A percentile compares a stretch with the other conserved stretches of the same genome.
These are phyloP conservation scores for Aphelenchoides fujianensis DNA, from an alignment of 1,140 invertebrate species.

Conservation along the genomic window DNA sequence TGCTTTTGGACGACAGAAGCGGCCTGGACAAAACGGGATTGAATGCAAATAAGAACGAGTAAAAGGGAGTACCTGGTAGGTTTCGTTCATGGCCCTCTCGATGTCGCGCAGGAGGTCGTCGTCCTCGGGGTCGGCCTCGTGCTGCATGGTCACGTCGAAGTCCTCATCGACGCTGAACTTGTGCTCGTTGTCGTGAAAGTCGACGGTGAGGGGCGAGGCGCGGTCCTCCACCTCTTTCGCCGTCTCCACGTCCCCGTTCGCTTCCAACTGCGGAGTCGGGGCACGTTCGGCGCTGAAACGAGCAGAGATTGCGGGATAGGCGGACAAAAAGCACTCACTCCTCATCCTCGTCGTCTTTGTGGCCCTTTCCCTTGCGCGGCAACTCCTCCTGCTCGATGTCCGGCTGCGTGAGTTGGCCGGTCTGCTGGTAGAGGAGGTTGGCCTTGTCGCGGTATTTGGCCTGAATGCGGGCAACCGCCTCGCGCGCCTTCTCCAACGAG, in stretches of 20 bases:
- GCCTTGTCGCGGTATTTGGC: constrained; percentile 38
- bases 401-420: constrained; percentile 5
- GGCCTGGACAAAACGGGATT: constrained; percentile 30
- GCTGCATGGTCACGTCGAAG: constrained; percentile 13
- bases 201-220: neutral
- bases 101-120: constrained; percentile 52
- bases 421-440: constrained; percentile 8
- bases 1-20: constrained; percentile 28
- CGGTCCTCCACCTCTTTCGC: neutral
- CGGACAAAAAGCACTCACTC: constrained; percentile 20
- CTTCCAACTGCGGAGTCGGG: neutral
- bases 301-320: neutral
- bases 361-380: constrained; percentile 3
- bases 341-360: constrained; percentile 32
- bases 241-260: neutral
- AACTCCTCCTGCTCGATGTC: neutral
- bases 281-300: neutral
- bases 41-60: constrained; percentile 18
- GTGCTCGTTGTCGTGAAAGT: neutral
- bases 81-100: constrained; percentile 41
- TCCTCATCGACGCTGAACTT: constrained; percentile 29
- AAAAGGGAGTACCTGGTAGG: constrained; percentile 35
- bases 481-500: constrained; percentile 30
- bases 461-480: constrained; percentile 32
- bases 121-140: constrained; percentile 32